These are phyloP conservation scores for Ophonus ardosiacus DNA, from an alignment of 2,888 invertebrate species.

Conservation along the genomic window DNA sequence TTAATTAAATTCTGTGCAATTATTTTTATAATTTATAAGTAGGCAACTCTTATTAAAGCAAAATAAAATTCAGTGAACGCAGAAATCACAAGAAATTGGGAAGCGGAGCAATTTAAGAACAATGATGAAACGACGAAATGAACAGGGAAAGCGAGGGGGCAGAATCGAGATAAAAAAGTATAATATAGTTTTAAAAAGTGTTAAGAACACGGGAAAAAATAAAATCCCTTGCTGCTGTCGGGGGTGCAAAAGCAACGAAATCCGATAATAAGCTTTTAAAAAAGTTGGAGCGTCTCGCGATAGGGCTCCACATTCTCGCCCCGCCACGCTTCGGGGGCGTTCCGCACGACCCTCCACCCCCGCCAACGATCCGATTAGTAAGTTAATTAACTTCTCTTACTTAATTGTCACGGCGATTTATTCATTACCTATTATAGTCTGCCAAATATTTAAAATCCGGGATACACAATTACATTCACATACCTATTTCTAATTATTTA, in stretches of 20 bases:
- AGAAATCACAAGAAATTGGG: conserved; percentile 65
- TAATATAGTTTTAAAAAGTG: conserved; percentile 75
- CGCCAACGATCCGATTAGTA: conserved; percentile 74
- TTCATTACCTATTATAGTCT: conserved; percentile 73
- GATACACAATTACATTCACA: background rate
- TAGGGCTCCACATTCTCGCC: conserved; percentile 67
- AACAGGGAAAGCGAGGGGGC: conserved; percentile 45
- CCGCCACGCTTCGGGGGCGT: conserved; percentile 42
- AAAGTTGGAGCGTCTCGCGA: conserved; percentile 73
- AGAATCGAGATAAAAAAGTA: conserved; percentile 71
- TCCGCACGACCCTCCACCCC: conserved; percentile 66
- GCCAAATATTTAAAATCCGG: background rate
- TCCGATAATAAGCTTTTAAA: conserved; percentile 77
- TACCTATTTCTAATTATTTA: background rate
- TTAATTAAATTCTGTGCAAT: background rate
- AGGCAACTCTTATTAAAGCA: background rate
- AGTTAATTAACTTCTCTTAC: conserved; percentile 75
- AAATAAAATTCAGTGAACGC: conserved; percentile 1
- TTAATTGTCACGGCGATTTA: conserved; percentile 75
- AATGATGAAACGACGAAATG: conserved; percentile 48
- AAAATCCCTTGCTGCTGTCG: conserved; percentile 67
- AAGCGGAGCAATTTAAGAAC: conserved; percentile 64
- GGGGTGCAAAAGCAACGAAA: conserved; percentile 66
- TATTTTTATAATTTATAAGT: background rate
- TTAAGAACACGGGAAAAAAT: conserved; percentile 74